Evolutionary conservation across 2,888 invertebrate species (phyloP).

Genomic region (Orthosia cruda): DNA sequence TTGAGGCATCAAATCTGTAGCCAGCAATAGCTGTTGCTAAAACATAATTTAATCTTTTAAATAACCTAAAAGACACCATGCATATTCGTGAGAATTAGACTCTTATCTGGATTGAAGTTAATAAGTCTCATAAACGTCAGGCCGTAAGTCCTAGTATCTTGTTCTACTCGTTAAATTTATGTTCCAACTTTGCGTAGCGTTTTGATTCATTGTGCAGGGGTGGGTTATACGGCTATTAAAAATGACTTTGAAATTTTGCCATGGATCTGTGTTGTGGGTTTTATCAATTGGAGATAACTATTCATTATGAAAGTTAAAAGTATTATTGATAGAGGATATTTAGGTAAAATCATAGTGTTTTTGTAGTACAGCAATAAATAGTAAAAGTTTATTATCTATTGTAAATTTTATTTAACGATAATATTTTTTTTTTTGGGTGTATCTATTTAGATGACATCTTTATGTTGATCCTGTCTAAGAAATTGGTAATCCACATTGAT

Average conservation of each 20-base stretch:
- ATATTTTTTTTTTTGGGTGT: background rate
- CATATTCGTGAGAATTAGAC: constrained; percentile 32
- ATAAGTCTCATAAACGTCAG: constrained; percentile 64
- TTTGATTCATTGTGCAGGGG: constrained; percentile 57
- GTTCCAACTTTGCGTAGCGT: constrained; percentile 57
- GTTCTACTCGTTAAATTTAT: constrained; percentile 64
- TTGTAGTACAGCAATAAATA: no score
- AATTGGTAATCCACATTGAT: no score
- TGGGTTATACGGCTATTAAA: constrained; percentile 12
- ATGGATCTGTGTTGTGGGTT: constrained; percentile 6
- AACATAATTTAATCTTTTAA: constrained; percentile 44
- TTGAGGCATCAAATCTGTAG: background rate
- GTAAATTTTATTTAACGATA: background rate
- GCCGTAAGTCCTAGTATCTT: constrained; percentile 62
- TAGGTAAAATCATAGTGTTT: no score
- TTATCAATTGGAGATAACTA: background rate
- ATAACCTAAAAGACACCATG: constrained; percentile 20
- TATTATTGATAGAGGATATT: background rate
- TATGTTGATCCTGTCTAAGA: background rate
- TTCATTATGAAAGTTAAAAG: background rate
- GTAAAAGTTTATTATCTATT: background rate
- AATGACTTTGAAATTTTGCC: constrained; percentile 16
- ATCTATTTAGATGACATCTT: background rate
- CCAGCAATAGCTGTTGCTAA: background rate
- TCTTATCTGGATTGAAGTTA: constrained; percentile 65